These are phyloP conservation scores for Meloe dianella DNA, from an alignment of 2,888 invertebrate species.

Conservation along the genomic window DNA sequence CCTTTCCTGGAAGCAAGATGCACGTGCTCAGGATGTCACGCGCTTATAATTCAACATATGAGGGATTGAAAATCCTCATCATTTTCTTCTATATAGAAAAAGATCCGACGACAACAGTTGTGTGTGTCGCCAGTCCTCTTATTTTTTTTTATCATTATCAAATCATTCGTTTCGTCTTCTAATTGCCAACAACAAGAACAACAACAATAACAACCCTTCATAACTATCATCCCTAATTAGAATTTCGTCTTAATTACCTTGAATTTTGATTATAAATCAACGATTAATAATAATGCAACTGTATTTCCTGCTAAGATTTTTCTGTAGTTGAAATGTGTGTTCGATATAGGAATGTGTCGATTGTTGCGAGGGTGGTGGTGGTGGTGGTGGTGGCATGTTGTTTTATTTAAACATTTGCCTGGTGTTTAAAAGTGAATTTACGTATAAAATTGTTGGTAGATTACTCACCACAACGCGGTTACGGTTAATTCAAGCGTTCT, in stretches of 20 bases:
- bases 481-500: slow-evolving; percentile 9
- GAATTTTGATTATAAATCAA: background rate
- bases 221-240: background rate
- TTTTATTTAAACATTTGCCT: too few relatives aligned
- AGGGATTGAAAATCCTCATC: background rate
- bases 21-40: slow-evolving; percentile 57
- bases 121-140: slow-evolving; percentile 10
- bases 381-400: background rate
- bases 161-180: background rate
- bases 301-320: background rate
- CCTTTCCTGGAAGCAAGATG: slow-evolving; percentile 57
- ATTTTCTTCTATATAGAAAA: background rate
- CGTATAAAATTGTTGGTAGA: background rate
- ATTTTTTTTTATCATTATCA: slow-evolving; percentile 9
- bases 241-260: background rate
- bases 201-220: background rate
- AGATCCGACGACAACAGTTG: background rate
- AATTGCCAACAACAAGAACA: background rate
- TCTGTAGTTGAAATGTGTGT: too few relatives aligned
- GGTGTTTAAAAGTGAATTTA: background rate
- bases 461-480: slow-evolving; percentile 9
- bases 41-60: slow-evolving; percentile 27
- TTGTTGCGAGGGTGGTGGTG: too few relatives aligned
- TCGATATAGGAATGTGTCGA: too few relatives aligned
- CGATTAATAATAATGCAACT: too few relatives aligned